Percentiles rank a stretch among this genome's conserved stretches.
Evolutionary conservation across 2,797 vertebrate genomes (phyloP).

Genomic region (Darevskia mixta): DNA sequence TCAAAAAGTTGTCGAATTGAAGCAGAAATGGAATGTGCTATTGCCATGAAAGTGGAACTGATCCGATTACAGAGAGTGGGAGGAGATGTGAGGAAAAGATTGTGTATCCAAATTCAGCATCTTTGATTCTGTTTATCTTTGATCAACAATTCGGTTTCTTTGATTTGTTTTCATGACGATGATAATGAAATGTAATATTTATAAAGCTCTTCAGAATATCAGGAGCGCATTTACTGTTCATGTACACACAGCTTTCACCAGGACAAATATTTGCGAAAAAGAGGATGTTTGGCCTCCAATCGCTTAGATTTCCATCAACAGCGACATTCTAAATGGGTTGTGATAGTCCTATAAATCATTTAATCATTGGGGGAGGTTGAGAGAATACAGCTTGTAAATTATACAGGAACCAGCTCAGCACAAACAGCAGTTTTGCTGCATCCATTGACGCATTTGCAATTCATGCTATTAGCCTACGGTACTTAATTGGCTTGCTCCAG

Average conservation of each 20-base stretch:
- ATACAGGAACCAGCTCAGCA: neutral
- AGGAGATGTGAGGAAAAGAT: neutral
- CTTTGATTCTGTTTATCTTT: neutral
- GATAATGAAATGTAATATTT: neutral
- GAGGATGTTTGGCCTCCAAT: neutral
- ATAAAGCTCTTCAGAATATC: neutral
- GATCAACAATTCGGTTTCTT: neutral
- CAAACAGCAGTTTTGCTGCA: neutral
- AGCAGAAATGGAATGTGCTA: neutral
- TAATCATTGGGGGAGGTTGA: neutral
- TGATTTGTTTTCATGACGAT: neutral
- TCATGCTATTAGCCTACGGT: conserved; percentile 10
- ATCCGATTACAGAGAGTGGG: neutral
- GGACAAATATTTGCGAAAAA: neutral
- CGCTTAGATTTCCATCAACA: neutral
- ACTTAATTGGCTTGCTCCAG: neutral
- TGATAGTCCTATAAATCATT: neutral
- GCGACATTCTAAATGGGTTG: neutral
- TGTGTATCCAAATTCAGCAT: conserved; percentile 15
- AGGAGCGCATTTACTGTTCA: neutral
- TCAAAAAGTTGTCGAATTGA: conserved; percentile 12
- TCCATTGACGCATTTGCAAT: neutral
- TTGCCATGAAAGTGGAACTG: neutral
- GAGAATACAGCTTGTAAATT: neutral
- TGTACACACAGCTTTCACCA: neutral